phyloP scores from a whole-genome alignment of 2,888 invertebrate species.

The Scaptomyza caliginosa region DNA sequence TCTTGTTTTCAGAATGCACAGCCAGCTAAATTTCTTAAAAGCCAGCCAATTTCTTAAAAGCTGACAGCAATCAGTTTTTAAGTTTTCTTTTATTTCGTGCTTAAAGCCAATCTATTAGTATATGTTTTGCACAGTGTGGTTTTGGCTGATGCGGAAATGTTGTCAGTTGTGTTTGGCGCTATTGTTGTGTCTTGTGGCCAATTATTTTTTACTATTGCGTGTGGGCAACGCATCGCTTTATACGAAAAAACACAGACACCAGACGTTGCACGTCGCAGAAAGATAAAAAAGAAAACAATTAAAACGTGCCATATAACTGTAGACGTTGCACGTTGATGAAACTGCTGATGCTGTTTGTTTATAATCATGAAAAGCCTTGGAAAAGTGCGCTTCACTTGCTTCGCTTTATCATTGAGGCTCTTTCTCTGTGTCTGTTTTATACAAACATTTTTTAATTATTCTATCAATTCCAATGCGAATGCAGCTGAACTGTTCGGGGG shows the following conservation, averaged over 20 bases:
- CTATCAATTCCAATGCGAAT: constrained; percentile 22
- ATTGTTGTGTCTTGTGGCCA: constrained; percentile 30
- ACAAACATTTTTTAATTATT: constrained; percentile 26
- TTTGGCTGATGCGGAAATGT: constrained; percentile 41
- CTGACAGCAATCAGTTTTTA: too few species aligned
- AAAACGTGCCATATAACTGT: constrained; percentile 9
- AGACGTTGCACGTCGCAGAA: not conserved
- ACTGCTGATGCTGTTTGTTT: constrained; percentile 35
- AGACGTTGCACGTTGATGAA: not conserved
- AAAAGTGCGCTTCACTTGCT: constrained; percentile 40
- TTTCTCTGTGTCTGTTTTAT: not conserved
- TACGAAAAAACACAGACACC: not conserved
- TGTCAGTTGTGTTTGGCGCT: constrained; percentile 16
- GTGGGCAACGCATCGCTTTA: constrained; percentile 35
- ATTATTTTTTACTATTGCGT: constrained; percentile 25
- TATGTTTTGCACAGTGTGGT: constrained; percentile 23
- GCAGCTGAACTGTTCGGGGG: constrained; percentile 31
- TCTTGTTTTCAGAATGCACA: constrained; percentile 12
- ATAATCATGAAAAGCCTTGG: constrained; percentile 47
- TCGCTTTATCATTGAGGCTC: not conserved
- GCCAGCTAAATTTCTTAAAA: too few species aligned
- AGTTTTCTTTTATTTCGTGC: too few species aligned
- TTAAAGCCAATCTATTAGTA: not conserved
- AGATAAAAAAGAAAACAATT: constrained; percentile 6
- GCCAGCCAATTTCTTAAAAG: constrained; percentile 21